These are phyloP conservation scores for Phyto melanocephala DNA, from an alignment of 2,888 invertebrate species.

Conservation along the genomic window DNA sequence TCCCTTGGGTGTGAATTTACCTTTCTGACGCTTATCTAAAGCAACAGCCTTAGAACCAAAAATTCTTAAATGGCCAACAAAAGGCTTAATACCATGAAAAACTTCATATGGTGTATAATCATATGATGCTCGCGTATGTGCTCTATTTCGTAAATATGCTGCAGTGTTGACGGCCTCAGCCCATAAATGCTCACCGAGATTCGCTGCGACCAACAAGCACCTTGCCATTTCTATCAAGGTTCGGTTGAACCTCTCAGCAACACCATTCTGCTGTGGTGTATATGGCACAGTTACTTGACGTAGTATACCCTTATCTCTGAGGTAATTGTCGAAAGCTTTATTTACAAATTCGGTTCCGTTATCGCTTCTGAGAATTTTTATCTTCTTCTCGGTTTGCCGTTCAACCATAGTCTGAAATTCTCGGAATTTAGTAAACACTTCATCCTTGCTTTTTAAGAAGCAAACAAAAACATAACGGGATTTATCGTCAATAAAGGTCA, in stretches of 20 bases:
- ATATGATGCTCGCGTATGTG: constrained; percentile 47
- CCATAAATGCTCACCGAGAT: constrained; percentile 17
- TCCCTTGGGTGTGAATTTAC: background rate
- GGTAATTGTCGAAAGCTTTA: too few relatives aligned
- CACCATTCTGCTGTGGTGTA: constrained; percentile 36
- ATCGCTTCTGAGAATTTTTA: too few relatives aligned
- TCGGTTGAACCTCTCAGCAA: constrained; percentile 30
- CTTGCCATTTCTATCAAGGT: constrained; percentile 48
- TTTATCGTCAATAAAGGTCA: constrained; percentile 56
- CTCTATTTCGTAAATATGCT: constrained; percentile 45
- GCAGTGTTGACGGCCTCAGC: constrained; percentile 35
- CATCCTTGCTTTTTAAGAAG: constrained; percentile 44
- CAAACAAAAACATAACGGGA: constrained; percentile 43
- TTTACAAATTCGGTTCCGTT: too few relatives aligned
- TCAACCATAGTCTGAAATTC: constrained; percentile 43
- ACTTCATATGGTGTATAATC: constrained; percentile 50
- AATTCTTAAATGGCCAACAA: constrained; percentile 25
- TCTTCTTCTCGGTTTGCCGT: too few relatives aligned
- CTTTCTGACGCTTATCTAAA: constrained; percentile 11
- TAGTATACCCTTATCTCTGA: too few relatives aligned
- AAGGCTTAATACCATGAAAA: background rate
- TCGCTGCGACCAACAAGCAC: constrained; percentile 20
- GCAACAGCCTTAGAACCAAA: constrained; percentile 46
- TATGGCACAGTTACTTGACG: constrained; percentile 30
- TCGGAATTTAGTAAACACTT: constrained; percentile 42